Evolutionary conservation across 2,797 vertebrate species (phyloP), one percentile per base, ranked within the genome.

Genomic region (Sebastes oblongus): DNA sequence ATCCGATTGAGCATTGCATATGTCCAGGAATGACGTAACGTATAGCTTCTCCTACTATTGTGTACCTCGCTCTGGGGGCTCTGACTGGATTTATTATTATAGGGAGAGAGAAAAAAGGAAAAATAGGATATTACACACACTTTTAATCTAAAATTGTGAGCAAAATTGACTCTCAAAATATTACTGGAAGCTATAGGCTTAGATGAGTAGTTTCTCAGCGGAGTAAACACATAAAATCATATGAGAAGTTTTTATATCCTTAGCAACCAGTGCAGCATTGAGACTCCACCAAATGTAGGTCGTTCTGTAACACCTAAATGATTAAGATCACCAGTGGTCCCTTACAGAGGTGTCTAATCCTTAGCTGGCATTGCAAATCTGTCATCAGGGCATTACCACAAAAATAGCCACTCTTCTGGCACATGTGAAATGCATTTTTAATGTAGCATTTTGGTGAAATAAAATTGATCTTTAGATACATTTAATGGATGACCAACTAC

Each of bases 1-100:
- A 99, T 0, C 97, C 96, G 66, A 99, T 93, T 0, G 97, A 98
- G 78, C 98, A 99, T 61, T 98, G 98, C 96, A 99, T 84, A 80
- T 96, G 95, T 36, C 92, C 95, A 1, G 98, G 98, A 73, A 99
- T 96, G 66, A 98, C 95, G 25, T 96, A 94, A 14, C 97, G 96
- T 55, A 99, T 93, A 7, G 93, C 97, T 87, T 99, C 98, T 66
- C 98, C 98, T 8, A 99, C 93, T 78, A 98, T 93, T 0, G 97
- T 98, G 89, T 99, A 98, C 72, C 96, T 97, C 2, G 98, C 95
- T 72, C 96, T 95, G 0, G 98, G 97, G 0, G 92, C 94, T 86
- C 88, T 95, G 90, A 96, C 98, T 99, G 78, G 12, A 80, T 79
- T 91, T 55, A 83, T 39, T 55, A 83, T 39, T 75, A n/a, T 6